Evolutionary conservation across 2,888 invertebrate species (phyloP).

Genomic region (Julus scanicus): DNA sequence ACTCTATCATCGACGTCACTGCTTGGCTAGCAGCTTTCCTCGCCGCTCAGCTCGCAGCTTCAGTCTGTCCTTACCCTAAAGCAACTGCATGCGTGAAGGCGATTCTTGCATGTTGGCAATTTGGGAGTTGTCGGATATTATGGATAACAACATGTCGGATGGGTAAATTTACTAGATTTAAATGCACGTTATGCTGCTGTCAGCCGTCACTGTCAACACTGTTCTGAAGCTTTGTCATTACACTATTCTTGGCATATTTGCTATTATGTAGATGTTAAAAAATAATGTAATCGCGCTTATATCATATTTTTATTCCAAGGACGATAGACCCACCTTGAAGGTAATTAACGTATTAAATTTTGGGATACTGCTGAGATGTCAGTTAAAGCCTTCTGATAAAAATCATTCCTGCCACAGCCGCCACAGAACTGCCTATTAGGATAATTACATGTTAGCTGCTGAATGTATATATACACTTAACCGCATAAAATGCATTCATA

Average conservation of each 20-base stretch:
- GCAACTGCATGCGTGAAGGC: no score
- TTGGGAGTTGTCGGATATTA: no score
- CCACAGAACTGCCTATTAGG: not conserved
- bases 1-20: no score
- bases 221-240: not conserved
- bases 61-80: no score
- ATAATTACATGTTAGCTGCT: not conserved
- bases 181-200: not conserved
- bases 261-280: not conserved
- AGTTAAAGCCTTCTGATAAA: not conserved
- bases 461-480: not conserved
- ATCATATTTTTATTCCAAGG: not conserved
- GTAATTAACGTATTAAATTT: not conserved
- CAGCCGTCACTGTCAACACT: not conserved
- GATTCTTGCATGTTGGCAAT: no score
- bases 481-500: not conserved
- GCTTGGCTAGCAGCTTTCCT: no score
- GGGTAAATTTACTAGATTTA: not conserved
- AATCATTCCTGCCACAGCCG: conserved; percentile 7
- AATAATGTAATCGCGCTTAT: not conserved
- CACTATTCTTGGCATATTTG: not conserved
- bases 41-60: no score
- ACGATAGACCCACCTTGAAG: not conserved
- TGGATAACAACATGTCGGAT: not conserved
- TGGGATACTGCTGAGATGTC: conserved; percentile 2